Base-by-base conservation (phyloP, 2,113 vertebrate species). In the Caretta caretta region DNA sequence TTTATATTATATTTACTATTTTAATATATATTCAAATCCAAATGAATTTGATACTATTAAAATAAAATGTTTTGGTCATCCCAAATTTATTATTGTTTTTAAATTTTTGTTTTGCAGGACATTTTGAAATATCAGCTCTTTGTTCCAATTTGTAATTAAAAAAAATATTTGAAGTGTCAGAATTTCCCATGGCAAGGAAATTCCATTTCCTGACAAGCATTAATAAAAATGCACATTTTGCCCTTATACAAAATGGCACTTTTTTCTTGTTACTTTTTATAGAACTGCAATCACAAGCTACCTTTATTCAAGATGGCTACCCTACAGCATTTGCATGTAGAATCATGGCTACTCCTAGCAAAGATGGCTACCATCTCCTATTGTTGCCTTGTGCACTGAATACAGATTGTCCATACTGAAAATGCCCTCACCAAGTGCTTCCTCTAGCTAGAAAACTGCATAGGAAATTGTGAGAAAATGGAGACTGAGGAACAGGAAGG, bases 341-440 rank as follows among this genome's bases (percentile, higher is more conserved):
- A 17, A 57, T 82, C 51, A 48, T 46, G 0, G 0, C 1, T 84
- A 85, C 2, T 3, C 27, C 2, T 56, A 56, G 54, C 22, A 56
- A 56, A 24, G 8, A 56, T 22, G 54, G 5, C 1, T 88, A 92
- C 19, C 2, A 35, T 80, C 82, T 86, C 76, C 76, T 4, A 3
- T 83, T 86, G 78, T 50, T 20, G 5, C 19, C 8, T 53, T 53
- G 1, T 53, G 54, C 54, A 56, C 51, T 25, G 24, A 57, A 57
- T 24, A 9, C 56, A 81, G n/a, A 0, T 17, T 93, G 24, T 48
- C 11, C 0, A 4, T 72, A 29, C 72, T 90, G 7, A 88, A 27
- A 90, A 91, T 80, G 56, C 20, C 2, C 2, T 87, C 19, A 53
- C 10, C 17, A 42, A 49, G 22, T 10, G 0, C 10, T 92, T 89